phyloP scores from a whole-genome alignment of 2,797 vertebrate species.

The Menidia menidia region DNA sequence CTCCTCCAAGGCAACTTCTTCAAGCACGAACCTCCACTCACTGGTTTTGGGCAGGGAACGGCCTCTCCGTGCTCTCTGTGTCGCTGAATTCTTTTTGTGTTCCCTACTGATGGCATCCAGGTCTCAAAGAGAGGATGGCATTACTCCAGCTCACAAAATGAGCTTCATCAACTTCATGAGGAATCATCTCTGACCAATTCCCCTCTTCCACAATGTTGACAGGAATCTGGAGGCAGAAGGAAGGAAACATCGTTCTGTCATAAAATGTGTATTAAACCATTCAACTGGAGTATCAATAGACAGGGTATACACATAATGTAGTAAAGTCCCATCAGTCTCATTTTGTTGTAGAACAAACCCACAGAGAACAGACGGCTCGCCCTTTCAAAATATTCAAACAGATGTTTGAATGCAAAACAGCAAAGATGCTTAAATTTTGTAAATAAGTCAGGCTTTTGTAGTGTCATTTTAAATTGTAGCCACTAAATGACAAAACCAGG shows the following conservation, averaged over 20 bases:
- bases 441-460: conserved; percentile 23
- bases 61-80: conserved; percentile 31
- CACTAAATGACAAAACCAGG: conserved; percentile 55
- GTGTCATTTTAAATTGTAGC: conserved; percentile 39
- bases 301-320: no score
- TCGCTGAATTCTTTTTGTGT: conserved; percentile 41
- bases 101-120: conserved; percentile 85
- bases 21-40: conserved; percentile 25
- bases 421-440: conserved; percentile 19
- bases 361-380: conserved; percentile 18
- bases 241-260: conserved; percentile 34
- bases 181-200: conserved; percentile 93
- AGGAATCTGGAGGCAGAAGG: conserved; percentile 82
- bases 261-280: not conserved
- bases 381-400: conserved; percentile 27
- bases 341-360: conserved; percentile 15
- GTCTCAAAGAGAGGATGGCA: conserved; percentile 86
- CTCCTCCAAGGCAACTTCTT: conserved; percentile 31
- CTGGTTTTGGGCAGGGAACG: conserved; percentile 16
- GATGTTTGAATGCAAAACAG: conserved; percentile 36
- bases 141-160: conserved; percentile 89
- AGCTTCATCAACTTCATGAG: conserved; percentile 94
- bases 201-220: conserved; percentile 76
- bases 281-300: no score
- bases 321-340: conserved; percentile 5